Evolutionary conservation across 2,888 invertebrate species (phyloP).

Genomic region (Tenthredo amoena): DNA sequence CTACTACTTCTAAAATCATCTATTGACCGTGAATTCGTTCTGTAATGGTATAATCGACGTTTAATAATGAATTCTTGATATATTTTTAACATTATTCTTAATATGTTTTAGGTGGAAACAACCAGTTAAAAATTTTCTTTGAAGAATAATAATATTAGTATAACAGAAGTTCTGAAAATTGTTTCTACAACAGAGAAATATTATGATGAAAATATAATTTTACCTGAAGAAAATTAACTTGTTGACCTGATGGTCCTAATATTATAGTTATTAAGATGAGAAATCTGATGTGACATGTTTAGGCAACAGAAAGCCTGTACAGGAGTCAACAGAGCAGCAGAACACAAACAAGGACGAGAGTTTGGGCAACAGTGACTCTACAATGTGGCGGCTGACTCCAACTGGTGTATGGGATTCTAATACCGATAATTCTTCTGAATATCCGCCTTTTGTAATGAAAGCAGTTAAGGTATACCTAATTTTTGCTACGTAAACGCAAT

Average conservation of each 20-base stretch:
- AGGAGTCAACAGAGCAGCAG: conserved; percentile 66
- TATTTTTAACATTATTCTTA: conserved; percentile 63
- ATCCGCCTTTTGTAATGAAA: conserved; percentile 75
- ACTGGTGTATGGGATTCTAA: conserved; percentile 71
- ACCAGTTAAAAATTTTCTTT: conserved; percentile 54
- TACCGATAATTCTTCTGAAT: conserved; percentile 71
- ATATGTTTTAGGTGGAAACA: conserved; percentile 65
- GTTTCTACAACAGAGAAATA: conserved; percentile 50
- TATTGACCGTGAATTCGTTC: not conserved
- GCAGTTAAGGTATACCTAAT: conserved; percentile 75
- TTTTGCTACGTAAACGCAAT: conserved; percentile 64
- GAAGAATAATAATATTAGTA: conserved; percentile 50
- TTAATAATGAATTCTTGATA: conserved; percentile 34
- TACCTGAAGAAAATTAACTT: conserved; percentile 29
- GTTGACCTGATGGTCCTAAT: conserved; percentile 9
- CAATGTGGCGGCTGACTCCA: conserved; percentile 73
- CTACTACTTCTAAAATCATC: not conserved
- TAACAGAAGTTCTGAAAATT: conserved; percentile 45
- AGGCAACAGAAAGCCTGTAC: conserved; percentile 73
- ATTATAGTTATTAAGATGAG: conserved; percentile 58
- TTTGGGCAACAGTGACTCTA: conserved; percentile 67
- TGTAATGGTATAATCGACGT: not conserved
- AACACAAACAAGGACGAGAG: conserved; percentile 64
- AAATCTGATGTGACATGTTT: conserved; percentile 68
- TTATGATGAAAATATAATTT: conserved; percentile 43